Base-by-base conservation (phyloP, 1,140 invertebrate genomes). In the Diachasma alloeum region DNA sequence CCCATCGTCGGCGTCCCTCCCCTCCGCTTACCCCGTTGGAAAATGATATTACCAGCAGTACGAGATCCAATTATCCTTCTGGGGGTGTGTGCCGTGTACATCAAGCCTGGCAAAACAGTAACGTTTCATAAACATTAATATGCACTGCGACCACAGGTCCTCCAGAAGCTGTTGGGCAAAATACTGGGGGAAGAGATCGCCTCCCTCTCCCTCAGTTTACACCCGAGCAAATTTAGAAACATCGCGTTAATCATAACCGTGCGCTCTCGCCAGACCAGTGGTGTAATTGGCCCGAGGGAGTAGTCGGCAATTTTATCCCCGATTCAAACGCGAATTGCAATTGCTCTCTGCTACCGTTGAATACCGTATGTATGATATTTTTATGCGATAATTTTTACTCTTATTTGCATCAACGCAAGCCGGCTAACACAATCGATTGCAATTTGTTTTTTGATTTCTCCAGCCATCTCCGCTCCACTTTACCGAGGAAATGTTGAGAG, bases 51-150 rank as follows among this genome's bases (percentile, higher is more conserved):
- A 63, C 48, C 24, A 63, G 19, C 48, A 22, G 59, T 63, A 63
- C 59, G 59, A 24, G 59, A 63, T 63, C 59, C 59, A 63, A 63
- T 63, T 63, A 63, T 63, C 5, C 59, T 63, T 13, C 24, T 24
- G 59, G 2, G 24, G 59, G 19, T 26, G 59, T 63, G 19, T 31
- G 59, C 24, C 26, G 59, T 63, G 19, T 63, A 63, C 59, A 63
- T 63, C 22, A 63, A 11, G 8, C 22, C 22, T 63, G 24, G 59
- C 59, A 63, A 63, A 63, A 63, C 24, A 63, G 59, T 63, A 63
- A 31, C 59, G 59, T 63, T 63, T 63, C 59, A 63, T 63, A 63
- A 63, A 63, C 59, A 63, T 63, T 63, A 63, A 63, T 63, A 63
- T 63, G 22, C 59, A 63, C 59, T 11, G 59, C 24, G 59, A 63